These are phyloP conservation scores for Meleagris gallopavo DNA, from an alignment of 2,113 vertebrate genomes.

Conservation along the genomic window DNA sequence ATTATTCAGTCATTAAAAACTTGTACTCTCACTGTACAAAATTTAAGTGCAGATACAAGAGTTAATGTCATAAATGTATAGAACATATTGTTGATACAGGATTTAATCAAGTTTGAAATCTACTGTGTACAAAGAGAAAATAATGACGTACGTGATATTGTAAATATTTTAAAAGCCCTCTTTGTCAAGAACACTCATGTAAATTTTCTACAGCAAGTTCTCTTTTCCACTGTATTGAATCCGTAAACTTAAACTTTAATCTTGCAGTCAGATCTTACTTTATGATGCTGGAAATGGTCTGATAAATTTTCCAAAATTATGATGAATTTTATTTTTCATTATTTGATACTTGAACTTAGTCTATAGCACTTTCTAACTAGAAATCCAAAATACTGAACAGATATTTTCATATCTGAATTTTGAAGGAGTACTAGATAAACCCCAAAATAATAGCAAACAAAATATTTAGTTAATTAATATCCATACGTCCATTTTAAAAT, in stretches of 20 bases:
- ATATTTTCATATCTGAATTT: not conserved
- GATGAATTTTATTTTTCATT: not conserved
- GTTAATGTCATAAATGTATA: not conserved
- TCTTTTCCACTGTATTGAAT: not conserved
- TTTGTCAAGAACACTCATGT: not conserved
- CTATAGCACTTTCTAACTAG: not conserved
- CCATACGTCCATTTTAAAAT: not conserved
- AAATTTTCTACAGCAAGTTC: not conserved
- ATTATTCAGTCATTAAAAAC: not conserved
- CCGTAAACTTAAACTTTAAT: not conserved
- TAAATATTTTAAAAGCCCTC: not conserved
- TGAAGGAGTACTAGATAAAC: not conserved
- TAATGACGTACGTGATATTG: not conserved
- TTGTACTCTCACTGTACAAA: not conserved
- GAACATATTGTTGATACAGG: not conserved
- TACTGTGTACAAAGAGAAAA: not conserved
- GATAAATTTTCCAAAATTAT: not conserved
- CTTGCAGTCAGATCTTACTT: not conserved
- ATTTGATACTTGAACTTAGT: not conserved
- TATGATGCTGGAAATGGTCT: not conserved
- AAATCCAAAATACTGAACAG: not conserved
- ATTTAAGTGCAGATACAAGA: slow-evolving; percentile 10
- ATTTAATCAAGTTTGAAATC: not conserved
- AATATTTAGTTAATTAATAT: not conserved
- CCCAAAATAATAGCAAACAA: not conserved